Evolutionary conservation across 2,797 vertebrate genomes (phyloP).

Genomic region (Amblyraja radiata): DNA sequence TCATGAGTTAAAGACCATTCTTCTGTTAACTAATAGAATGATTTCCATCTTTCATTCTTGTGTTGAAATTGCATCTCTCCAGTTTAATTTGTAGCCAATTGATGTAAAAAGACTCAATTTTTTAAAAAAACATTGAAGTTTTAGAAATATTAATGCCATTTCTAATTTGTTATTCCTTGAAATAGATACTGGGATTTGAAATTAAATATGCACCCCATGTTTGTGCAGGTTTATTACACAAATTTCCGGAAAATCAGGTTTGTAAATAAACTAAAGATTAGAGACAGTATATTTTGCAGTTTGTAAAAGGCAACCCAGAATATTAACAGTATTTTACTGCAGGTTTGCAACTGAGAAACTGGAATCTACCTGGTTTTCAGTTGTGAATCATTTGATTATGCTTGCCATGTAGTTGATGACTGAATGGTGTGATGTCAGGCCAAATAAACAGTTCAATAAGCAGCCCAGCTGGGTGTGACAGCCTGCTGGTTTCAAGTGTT

Average conservation of each 20-base stretch:
- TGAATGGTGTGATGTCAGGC: neutral
- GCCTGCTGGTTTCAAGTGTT: neutral
- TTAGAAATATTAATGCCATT: neutral
- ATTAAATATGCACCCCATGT: neutral
- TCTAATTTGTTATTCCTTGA: neutral
- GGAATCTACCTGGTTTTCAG: neutral
- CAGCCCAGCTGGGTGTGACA: neutral
- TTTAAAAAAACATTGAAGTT: neutral
- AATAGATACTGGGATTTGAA: neutral
- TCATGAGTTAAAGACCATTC: neutral
- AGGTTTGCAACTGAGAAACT: neutral
- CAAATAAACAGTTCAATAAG: conserved; percentile 11
- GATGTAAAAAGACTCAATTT: neutral
- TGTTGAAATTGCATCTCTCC: neutral
- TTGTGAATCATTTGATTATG: neutral
- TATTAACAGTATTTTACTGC: neutral
- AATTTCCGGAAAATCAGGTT: neutral
- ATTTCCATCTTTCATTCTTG: neutral
- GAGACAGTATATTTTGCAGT: neutral
- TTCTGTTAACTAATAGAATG: neutral
- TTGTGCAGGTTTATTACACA: neutral
- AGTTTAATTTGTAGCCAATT: neutral
- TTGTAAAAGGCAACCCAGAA: neutral
- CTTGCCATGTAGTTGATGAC: neutral
- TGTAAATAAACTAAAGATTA: neutral